Conservation (phyloP, 2,113 vertebrate species). For the Meriones unguiculatus region DNA sequence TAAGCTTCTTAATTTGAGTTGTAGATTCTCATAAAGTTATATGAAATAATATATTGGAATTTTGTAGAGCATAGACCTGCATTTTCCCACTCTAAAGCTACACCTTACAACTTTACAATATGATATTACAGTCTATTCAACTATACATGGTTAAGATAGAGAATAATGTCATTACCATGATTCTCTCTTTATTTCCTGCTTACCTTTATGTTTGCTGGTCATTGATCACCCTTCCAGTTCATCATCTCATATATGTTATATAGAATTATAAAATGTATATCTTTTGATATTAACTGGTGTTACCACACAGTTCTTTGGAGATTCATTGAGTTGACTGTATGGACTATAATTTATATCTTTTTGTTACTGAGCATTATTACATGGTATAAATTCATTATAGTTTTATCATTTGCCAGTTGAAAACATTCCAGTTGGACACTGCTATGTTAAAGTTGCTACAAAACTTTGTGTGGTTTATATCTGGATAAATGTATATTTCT, state of each 20-base stretch:
- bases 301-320: conserved; percentile 11
- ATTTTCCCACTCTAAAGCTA: background rate
- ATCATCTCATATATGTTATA: background rate
- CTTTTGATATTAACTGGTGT: background rate
- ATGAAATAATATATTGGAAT: background rate
- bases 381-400: background rate
- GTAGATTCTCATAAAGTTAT: background rate
- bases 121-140: background rate
- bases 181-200: background rate
- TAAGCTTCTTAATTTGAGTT: conserved; percentile 17
- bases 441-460: background rate
- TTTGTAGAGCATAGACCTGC: background rate
- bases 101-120: background rate
- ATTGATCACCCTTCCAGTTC: background rate
- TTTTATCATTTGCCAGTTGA: background rate
- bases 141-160: background rate
- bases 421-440: background rate
- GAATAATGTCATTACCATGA: background rate
- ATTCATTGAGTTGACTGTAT: background rate
- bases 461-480: conserved; percentile 7
- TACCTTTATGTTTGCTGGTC: background rate
- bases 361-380: conserved; percentile 4
- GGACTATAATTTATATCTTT: background rate
- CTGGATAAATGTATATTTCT: background rate
- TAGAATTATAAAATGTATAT: background rate